Conservation (phyloP, 2,888 invertebrate species). For the Monochamus alternatus region DNA sequence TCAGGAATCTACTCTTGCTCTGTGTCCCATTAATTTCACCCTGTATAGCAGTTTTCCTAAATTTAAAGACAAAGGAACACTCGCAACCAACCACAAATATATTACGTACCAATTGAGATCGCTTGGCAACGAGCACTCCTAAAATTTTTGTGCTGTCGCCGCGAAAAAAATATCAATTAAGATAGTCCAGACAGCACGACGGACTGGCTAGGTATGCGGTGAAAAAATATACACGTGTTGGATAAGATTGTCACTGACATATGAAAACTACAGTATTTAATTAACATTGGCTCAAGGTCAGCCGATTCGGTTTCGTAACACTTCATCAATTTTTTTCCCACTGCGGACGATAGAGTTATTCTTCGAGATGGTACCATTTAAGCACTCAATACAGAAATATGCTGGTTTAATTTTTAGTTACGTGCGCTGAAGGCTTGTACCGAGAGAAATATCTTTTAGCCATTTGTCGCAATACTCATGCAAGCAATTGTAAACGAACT, state of each 20-base stretch:
- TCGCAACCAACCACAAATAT: too few relatives aligned
- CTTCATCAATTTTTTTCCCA: neutral
- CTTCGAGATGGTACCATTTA: neutral
- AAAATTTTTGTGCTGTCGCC: neutral
- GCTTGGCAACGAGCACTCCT: conserved; percentile 6
- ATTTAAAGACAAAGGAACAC: too few relatives aligned
- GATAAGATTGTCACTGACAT: neutral
- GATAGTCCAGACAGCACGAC: conserved; percentile 7
- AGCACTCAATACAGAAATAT: neutral
- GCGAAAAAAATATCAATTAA: conserved; percentile 1
- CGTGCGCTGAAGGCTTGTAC: too few relatives aligned
- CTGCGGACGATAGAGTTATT: neutral
- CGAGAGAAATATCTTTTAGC: too few relatives aligned
- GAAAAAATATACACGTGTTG: conserved; percentile 10
- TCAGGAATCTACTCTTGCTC: too few relatives aligned
- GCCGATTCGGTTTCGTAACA: neutral
- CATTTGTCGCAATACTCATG: too few relatives aligned
- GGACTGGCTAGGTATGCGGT: neutral
- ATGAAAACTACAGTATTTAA: conserved; percentile 1
- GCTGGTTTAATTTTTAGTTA: too few relatives aligned
- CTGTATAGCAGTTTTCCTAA: too few relatives aligned
- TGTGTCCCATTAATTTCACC: too few relatives aligned
- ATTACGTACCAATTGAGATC: neutral
- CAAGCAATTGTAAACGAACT: too few relatives aligned
- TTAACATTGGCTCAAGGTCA: conserved; percentile 4